Conservation (phyloP, 2,888 invertebrate species). For the Hedya salicella region DNA sequence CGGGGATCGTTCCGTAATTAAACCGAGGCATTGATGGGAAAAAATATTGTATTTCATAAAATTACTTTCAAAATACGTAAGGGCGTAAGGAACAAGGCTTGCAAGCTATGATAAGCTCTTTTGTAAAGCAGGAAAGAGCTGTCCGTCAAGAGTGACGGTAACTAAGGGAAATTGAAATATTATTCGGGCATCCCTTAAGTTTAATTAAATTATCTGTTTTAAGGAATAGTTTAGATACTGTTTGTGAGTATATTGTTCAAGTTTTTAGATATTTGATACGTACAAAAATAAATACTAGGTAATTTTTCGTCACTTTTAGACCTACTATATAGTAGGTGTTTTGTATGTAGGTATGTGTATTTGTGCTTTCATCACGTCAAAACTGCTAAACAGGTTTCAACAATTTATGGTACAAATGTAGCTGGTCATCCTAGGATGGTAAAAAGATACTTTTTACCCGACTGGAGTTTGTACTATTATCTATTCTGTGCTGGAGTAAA, state of each 20-base stretch:
- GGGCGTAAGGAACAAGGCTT: neutral
- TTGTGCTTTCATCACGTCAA: too few relatives aligned
- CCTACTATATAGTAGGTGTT: too few relatives aligned
- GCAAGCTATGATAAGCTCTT: neutral
- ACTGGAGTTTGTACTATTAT: too few relatives aligned
- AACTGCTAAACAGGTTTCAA: too few relatives aligned
- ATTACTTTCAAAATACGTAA: neutral
- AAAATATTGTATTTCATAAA: conserved; percentile 4
- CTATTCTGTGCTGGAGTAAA: too few relatives aligned
- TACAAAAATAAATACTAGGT: neutral
- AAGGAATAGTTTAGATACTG: neutral
- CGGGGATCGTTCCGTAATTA: neutral
- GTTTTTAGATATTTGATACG: neutral
- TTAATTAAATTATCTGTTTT: conserved; percentile 16
- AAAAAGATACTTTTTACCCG: too few relatives aligned
- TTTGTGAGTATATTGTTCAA: neutral
- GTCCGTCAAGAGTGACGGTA: conserved; percentile 7
- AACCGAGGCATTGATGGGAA: neutral
- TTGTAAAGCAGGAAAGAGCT: neutral
- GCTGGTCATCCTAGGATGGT: too few relatives aligned
- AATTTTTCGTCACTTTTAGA: too few relatives aligned
- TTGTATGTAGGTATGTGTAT: too few relatives aligned
- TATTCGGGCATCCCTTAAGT: conserved; percentile 9
- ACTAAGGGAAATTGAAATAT: conserved; percentile 20
- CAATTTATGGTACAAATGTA: too few relatives aligned